A percentile compares a stretch with the other conserved stretches of the same genome.
Conservation (phyloP, 2,888 invertebrate genomes). For the Limenitis camilla region DNA sequence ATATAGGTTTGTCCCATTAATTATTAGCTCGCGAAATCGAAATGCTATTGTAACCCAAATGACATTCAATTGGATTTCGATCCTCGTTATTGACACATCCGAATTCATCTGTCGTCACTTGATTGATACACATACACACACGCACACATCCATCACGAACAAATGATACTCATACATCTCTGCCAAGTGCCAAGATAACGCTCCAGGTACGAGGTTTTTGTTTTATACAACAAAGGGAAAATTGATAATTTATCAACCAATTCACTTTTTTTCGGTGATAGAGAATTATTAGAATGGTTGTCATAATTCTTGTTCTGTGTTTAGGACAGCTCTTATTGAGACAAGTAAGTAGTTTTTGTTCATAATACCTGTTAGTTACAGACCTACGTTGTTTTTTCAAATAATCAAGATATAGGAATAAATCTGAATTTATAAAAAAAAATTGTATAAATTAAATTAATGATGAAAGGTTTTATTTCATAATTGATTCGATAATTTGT, state of each 20-base stretch:
- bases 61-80: conserved; percentile 6
- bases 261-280: conserved; percentile 29
- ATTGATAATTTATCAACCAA: conserved; percentile 63
- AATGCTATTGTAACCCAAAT: not conserved
- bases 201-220: conserved; percentile 64
- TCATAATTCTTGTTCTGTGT: not conserved
- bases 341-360: too few species aligned
- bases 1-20: too few species aligned
- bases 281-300: not conserved
- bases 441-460: too few species aligned
- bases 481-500: too few species aligned
- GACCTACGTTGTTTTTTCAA: too few species aligned
- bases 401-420: too few species aligned
- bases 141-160: conserved; percentile 51
- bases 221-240: conserved; percentile 65
- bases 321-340: too few species aligned
- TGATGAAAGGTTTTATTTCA: too few species aligned
- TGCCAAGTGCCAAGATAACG: conserved; percentile 70
- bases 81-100: conserved; percentile 11
- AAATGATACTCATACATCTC: conserved; percentile 65
- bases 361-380: too few species aligned
- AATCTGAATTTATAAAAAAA: too few species aligned
- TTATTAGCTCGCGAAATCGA: not conserved
- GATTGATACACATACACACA: conserved; percentile 24
- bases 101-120: conserved; percentile 19